Percentiles rank a stretch among this genome's conserved stretches.
These are phyloP conservation scores for Leptobrachium leishanense DNA, from an alignment of 2,113 vertebrate genomes.

Conservation along the genomic window DNA sequence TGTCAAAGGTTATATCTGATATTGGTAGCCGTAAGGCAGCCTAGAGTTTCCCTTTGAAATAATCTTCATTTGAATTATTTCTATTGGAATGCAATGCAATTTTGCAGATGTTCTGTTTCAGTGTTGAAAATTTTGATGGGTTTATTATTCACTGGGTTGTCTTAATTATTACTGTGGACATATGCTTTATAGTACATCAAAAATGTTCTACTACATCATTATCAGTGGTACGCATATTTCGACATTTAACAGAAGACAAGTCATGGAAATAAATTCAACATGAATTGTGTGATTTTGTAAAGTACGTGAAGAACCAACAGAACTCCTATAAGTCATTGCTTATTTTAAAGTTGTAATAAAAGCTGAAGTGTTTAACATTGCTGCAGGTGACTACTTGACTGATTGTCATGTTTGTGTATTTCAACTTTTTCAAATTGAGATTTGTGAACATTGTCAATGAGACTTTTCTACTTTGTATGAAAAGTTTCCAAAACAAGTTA, in stretches of 20 bases:
- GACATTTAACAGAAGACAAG: slow-evolving; percentile 6
- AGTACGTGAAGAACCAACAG: neutral
- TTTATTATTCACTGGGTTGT: slow-evolving; percentile 18
- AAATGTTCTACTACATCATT: slow-evolving; percentile 20
- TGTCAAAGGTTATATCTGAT: neutral
- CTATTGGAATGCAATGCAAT: slow-evolving; percentile 1
- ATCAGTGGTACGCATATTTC: slow-evolving; percentile 15
- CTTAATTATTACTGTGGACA: slow-evolving; percentile 16
- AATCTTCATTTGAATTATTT: slow-evolving; percentile 12
- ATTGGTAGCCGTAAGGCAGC: neutral
- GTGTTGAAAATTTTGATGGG: slow-evolving; percentile 7
- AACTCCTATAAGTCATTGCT: neutral
- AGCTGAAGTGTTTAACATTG: neutral
- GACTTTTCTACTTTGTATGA: neutral
- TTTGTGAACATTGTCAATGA: neutral
- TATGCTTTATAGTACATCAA: slow-evolving; percentile 12
- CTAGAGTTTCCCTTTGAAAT: neutral
- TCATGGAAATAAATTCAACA: neutral
- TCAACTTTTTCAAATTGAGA: too few species aligned
- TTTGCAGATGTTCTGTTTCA: slow-evolving; percentile 18
- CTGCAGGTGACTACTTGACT: too few species aligned
- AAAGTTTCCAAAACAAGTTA: neutral
- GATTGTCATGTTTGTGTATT: too few species aligned
- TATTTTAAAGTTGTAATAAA: neutral
- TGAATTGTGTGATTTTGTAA: neutral